These are phyloP conservation scores for Sphenopsis melanotis DNA, from an alignment of 2,797 vertebrate species.

Conservation along the genomic window DNA sequence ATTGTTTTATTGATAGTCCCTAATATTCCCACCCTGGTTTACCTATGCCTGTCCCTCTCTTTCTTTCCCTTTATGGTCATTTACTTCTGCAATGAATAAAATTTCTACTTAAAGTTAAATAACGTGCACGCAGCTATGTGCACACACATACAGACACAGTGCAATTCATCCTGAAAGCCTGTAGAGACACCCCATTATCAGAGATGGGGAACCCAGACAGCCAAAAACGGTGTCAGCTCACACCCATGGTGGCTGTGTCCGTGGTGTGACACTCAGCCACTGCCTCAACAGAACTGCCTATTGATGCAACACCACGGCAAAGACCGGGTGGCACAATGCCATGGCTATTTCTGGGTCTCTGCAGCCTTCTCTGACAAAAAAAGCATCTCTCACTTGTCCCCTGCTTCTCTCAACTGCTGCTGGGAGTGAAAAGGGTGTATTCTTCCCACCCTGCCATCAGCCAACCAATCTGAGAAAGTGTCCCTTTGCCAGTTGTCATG, in stretches of 20 bases:
- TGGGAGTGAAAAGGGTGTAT: neutral
- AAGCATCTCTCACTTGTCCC: neutral
- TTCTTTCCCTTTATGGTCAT: neutral
- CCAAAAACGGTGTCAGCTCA: neutral
- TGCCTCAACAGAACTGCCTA: neutral
- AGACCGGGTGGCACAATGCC: neutral
- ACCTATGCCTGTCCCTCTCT: neutral
- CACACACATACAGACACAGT: no score
- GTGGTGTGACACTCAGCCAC: neutral
- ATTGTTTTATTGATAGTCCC: neutral
- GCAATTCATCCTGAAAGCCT: neutral
- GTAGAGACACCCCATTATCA: neutral
- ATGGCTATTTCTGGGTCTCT: constrained; percentile 6
- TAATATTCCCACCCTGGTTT: neutral
- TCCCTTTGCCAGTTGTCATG: neutral
- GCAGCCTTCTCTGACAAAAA: neutral
- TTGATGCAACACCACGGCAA: neutral
- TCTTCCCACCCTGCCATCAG: neutral
- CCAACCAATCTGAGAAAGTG: neutral
- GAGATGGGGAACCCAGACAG: neutral
- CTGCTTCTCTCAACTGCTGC: neutral
- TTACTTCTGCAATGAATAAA: neutral
- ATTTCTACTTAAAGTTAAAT: neutral
- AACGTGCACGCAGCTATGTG: fast-evolving
- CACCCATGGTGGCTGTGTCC: fast-evolving